phyloP scores from a whole-genome alignment of 2,888 invertebrate species.

The Coleophora flavipennella region DNA sequence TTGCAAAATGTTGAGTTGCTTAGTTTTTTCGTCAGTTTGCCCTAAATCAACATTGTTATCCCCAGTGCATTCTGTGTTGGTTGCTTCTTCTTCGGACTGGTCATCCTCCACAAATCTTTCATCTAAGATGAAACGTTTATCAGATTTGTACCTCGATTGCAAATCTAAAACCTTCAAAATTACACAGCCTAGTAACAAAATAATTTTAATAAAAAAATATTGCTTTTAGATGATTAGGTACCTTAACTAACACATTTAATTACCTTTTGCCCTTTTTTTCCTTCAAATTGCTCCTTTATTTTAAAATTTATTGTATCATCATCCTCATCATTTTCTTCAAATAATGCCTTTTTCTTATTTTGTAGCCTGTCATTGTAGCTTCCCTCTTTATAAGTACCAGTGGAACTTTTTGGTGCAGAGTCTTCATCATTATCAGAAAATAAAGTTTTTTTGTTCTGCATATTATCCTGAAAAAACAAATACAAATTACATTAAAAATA shows the following conservation, averaged over 20 bases:
- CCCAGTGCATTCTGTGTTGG: conserved; percentile 7
- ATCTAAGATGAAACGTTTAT: conserved; percentile 83
- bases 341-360: conserved; percentile 38
- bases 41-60: conserved; percentile 53
- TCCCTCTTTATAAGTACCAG: not conserved
- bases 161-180: conserved; percentile 75
- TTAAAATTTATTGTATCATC: conserved; percentile 69
- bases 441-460: conserved; percentile 73
- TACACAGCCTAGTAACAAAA: not conserved
- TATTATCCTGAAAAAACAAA: conserved; percentile 56
- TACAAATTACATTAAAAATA: conserved; percentile 2
- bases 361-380: not conserved
- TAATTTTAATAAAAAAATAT: not conserved
- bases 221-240: conserved; percentile 2
- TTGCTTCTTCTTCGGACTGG: conserved; percentile 35
- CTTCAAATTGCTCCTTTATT: conserved; percentile 78
- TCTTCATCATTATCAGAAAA: conserved; percentile 70
- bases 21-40: conserved; percentile 59
- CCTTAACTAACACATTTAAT: conserved; percentile 6
- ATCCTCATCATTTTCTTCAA: conserved; percentile 65
- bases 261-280: conserved; percentile 76
- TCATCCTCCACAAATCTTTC: conserved; percentile 78
- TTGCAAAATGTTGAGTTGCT: conserved; percentile 70
- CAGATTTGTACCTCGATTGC: conserved; percentile 81
- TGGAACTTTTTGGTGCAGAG: conserved; percentile 4